phyloP scores from a whole-genome alignment of 2,113 vertebrate species.

The Tupaia chinensis region DNA sequence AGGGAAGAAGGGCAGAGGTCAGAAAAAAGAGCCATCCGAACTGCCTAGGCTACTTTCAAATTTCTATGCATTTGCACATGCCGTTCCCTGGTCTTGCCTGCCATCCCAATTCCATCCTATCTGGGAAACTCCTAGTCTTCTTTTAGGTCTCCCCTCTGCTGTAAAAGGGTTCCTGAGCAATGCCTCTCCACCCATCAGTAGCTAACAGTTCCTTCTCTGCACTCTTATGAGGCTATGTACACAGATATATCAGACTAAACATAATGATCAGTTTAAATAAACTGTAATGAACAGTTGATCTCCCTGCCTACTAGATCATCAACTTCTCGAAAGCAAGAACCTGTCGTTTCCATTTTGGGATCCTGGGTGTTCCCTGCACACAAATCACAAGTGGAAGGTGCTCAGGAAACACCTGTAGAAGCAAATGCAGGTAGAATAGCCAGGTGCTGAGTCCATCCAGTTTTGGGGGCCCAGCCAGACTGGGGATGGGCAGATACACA shows the following conservation, averaged over 20 bases:
- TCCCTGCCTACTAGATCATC: neutral
- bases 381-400: neutral
- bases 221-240: fast-evolving
- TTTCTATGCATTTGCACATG: fast-evolving
- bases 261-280: too few species aligned
- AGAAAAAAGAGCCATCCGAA: neutral
- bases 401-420: neutral
- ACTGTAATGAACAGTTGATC: fast-evolving
- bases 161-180: neutral
- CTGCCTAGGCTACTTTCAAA: neutral
- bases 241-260: too few species aligned
- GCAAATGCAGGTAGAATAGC: neutral
- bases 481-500: neutral
- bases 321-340: neutral
- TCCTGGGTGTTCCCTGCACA: neutral
- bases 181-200: neutral
- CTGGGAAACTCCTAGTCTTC: too few species aligned
- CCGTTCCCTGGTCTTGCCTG: neutral
- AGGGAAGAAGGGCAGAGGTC: neutral
- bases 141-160: neutral
- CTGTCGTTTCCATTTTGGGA: neutral
- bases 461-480: neutral
- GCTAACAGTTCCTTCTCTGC: neutral
- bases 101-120: neutral
- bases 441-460: too few species aligned